Conservation (phyloP, 2,888 invertebrate genomes). For the Gymnocheta viridis region DNA sequence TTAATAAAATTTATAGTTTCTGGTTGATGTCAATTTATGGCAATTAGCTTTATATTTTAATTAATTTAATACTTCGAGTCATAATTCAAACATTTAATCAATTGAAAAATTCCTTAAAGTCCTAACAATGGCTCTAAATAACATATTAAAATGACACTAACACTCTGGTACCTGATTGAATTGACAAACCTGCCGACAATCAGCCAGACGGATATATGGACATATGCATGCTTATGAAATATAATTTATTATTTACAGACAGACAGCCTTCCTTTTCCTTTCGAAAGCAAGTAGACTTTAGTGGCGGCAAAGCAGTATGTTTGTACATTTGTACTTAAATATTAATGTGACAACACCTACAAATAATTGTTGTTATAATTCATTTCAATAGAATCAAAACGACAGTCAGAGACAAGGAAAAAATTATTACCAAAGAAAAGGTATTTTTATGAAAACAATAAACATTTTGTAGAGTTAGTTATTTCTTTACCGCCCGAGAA, state of each 20-base stretch:
- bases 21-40: conserved; percentile 38
- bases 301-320: conserved; percentile 13
- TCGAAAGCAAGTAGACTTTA: background rate
- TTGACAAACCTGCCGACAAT: background rate
- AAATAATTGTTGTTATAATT: conserved; percentile 34
- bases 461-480: no score
- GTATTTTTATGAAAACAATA: no score
- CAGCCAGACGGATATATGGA: conserved; percentile 5
- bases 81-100: conserved; percentile 47
- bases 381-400: background rate
- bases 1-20: conserved; percentile 26
- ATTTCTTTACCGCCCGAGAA: no score
- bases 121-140: conserved; percentile 46
- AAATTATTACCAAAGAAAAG: no score
- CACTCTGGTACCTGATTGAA: background rate
- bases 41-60: conserved; percentile 8
- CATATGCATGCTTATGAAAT: conserved; percentile 36
- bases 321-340: conserved; percentile 22
- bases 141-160: conserved; percentile 47
- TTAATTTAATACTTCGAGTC: conserved; percentile 30
- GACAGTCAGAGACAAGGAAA: no score
- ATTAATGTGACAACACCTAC: conserved; percentile 48
- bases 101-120: conserved; percentile 56
- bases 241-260: conserved; percentile 8
- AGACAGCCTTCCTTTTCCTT: background rate